These are phyloP conservation scores for Dryas iulia DNA, from an alignment of 1,140 invertebrate genomes.

Conservation along the genomic window DNA sequence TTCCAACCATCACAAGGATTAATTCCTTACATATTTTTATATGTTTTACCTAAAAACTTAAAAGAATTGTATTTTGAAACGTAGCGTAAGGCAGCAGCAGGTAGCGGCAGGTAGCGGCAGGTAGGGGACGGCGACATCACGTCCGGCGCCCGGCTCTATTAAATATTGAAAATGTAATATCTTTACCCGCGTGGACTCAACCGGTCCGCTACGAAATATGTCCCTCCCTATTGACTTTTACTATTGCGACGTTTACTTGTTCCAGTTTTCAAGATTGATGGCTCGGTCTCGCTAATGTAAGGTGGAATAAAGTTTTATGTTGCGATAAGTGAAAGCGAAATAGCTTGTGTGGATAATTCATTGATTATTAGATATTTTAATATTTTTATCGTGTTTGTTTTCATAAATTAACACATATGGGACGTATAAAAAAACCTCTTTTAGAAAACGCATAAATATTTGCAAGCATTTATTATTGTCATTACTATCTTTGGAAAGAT, in stretches of 20 bases:
- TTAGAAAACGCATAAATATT: no score
- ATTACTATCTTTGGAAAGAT: no score
- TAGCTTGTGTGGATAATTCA: no score
- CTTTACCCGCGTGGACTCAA: slow-evolving; percentile 35
- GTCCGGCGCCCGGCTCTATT: slow-evolving; percentile 16
- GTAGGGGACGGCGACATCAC: slow-evolving; percentile 11
- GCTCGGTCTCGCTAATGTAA: neutral
- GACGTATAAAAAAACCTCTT: no score
- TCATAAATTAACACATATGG: no score
- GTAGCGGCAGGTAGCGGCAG: neutral
- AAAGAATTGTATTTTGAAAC: neutral
- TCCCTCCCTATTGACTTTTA: slow-evolving; percentile 37
- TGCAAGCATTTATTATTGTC: no score
- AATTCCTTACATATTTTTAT: no score
- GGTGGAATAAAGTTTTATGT: neutral
- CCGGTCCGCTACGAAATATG: slow-evolving; percentile 26
- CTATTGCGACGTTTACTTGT: slow-evolving; percentile 28
- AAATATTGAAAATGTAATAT: slow-evolving; percentile 44
- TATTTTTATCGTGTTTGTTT: no score
- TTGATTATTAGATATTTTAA: no score
- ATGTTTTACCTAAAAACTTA: no score
- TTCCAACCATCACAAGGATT: no score
- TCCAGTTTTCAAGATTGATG: slow-evolving; percentile 33
- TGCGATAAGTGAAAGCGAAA: no score
- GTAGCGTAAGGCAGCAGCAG: neutral